Evolutionary conservation across 2,113 vertebrate genomes (phyloP).

Genomic region (Indicator indicator): DNA sequence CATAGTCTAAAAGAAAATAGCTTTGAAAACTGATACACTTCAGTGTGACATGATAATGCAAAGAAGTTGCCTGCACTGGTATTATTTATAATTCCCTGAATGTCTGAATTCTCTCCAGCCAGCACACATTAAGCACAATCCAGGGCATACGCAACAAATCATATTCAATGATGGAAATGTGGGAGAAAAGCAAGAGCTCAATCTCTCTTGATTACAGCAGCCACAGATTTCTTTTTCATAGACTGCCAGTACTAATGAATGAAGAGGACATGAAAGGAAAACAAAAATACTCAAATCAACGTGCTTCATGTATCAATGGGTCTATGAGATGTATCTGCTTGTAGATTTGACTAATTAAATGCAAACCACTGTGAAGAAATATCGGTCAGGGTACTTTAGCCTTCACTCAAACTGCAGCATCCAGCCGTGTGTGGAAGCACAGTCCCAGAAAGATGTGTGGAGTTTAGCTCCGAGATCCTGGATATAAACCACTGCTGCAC

Average conservation of each 20-base stretch:
- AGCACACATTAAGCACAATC: constrained; percentile 14
- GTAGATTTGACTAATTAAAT: constrained; percentile 2
- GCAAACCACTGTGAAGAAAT: not conserved
- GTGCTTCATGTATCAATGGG: not conserved
- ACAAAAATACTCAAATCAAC: not conserved
- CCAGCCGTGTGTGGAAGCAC: rapidly evolving
- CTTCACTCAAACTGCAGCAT: not conserved
- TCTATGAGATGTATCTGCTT: not conserved
- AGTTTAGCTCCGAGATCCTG: not conserved
- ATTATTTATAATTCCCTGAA: constrained; percentile 36
- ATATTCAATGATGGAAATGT: constrained; percentile 25
- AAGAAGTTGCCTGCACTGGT: not conserved
- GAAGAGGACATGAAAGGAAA: constrained; percentile 24
- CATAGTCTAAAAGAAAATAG: not conserved
- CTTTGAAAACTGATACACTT: constrained; percentile 3
- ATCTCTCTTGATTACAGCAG: constrained; percentile 43
- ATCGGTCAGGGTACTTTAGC: not conserved
- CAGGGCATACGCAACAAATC: constrained; percentile 52
- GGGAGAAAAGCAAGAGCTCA: constrained; percentile 34
- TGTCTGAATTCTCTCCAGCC: constrained; percentile 17
- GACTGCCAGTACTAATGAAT: constrained; percentile 23
- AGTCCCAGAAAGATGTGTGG: not conserved
- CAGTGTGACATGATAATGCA: not conserved
- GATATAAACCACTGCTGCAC: not conserved
- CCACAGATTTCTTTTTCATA: constrained; percentile 41